Evolutionary conservation across 2,113 vertebrate genomes (phyloP).

Genomic region (Garra rufa): DNA sequence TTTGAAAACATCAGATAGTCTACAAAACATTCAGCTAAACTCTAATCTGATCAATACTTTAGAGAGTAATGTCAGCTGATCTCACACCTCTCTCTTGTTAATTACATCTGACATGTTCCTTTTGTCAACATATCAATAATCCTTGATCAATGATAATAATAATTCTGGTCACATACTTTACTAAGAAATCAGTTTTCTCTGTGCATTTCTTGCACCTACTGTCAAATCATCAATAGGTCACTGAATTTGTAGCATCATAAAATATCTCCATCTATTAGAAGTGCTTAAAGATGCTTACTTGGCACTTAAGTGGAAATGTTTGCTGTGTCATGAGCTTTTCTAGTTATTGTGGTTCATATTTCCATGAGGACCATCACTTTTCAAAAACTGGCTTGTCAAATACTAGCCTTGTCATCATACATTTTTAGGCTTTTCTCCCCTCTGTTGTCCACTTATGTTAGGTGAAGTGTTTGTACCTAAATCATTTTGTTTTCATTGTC

Average conservation of each 20-base stretch:
- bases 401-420: not conserved
- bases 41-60: not conserved
- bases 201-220: not conserved
- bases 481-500: not conserved
- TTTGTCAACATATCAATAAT: slow-evolving; percentile 11
- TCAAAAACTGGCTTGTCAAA: not conserved
- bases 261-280: not conserved
- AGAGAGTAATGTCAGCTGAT: not conserved
- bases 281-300: not conserved
- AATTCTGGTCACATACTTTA: slow-evolving; percentile 3
- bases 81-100: not conserved
- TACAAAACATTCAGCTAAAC: not conserved
- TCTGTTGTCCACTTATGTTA: not conserved
- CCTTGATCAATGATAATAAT: slow-evolving; percentile 21
- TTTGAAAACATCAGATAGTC: not conserved
- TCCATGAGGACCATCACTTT: not conserved
- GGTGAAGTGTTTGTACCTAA: not conserved
- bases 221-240: slow-evolving; percentile 6
- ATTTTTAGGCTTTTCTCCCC: not conserved
- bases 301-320: not conserved
- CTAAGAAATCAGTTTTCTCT: not conserved
- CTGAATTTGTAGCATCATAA: slow-evolving; percentile 9
- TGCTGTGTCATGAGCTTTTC: not conserved
- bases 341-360: not conserved
- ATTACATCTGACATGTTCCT: slow-evolving; percentile 13